phyloP scores from a whole-genome alignment of 2,797 vertebrate species.

The Scolopax rusticola region DNA sequence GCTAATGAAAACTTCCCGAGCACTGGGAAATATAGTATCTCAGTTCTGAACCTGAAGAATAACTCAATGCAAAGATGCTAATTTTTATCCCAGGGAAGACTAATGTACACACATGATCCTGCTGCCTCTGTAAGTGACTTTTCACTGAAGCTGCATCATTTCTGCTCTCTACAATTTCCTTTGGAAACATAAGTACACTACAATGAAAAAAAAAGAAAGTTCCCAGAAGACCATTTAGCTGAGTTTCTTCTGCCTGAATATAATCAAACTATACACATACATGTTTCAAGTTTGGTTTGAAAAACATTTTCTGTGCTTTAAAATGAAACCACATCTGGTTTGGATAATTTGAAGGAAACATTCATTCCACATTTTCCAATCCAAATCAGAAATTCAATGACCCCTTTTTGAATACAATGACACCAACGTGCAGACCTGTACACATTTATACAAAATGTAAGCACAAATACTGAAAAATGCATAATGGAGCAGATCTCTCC shows the following conservation, averaged over 20 bases:
- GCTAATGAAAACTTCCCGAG: background rate
- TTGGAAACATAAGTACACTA: background rate
- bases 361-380: conserved; percentile 25
- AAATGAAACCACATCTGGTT: conserved; percentile 44
- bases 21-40: background rate
- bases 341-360: conserved; percentile 21
- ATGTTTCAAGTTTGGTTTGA: background rate
- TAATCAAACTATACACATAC: conserved; percentile 31
- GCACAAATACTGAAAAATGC: background rate
- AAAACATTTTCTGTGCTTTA: conserved; percentile 24
- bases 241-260: conserved; percentile 19
- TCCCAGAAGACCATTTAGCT: conserved; percentile 38
- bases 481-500: background rate
- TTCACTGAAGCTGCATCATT: background rate
- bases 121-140: background rate
- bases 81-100: conserved; percentile 1
- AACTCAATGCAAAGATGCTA: background rate
- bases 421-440: background rate
- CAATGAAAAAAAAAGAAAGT: background rate
- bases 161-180: background rate
- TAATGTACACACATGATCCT: background rate
- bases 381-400: background rate
- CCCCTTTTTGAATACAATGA: background rate
- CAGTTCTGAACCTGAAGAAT: background rate
- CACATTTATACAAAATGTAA: background rate